Evolutionary conservation across 2,113 vertebrate species (phyloP).

Genomic region (Ceratotherium simum): DNA sequence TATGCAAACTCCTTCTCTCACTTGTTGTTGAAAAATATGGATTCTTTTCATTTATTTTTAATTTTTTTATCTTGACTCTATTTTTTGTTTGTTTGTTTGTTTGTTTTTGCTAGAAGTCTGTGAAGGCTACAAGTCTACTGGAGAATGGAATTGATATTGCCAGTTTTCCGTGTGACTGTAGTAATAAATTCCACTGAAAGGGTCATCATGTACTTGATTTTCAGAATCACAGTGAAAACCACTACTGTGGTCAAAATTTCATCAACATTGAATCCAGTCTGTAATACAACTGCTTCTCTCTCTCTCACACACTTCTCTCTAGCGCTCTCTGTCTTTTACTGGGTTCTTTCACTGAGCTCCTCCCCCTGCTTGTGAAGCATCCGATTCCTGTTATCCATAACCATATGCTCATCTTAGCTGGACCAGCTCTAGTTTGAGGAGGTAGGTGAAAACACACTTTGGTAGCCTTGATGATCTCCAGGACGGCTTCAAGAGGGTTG

Average conservation of each 20-base stretch:
- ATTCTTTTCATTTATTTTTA: background rate
- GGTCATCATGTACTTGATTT: background rate
- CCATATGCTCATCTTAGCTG: background rate
- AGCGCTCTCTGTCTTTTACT: background rate
- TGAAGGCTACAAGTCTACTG: background rate
- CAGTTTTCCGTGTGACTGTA: background rate
- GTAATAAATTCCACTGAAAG: background rate
- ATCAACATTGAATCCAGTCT: background rate
- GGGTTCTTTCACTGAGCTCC: background rate
- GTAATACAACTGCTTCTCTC: background rate
- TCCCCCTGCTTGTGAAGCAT: background rate
- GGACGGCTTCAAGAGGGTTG: background rate
- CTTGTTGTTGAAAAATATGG: background rate
- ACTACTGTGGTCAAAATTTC: background rate
- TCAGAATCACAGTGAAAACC: background rate
- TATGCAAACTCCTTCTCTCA: background rate
- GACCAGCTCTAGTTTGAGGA: background rate
- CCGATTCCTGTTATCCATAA: background rate
- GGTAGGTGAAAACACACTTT: background rate
- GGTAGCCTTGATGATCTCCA: background rate
- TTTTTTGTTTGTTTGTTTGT: no score
- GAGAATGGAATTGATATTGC: background rate
- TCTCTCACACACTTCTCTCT: no score
- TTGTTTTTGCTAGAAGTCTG: background rate
- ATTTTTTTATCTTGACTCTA: background rate